Evolutionary conservation across 2,113 vertebrate genomes (phyloP).

Genomic region (Drymodes brunneopygia): DNA sequence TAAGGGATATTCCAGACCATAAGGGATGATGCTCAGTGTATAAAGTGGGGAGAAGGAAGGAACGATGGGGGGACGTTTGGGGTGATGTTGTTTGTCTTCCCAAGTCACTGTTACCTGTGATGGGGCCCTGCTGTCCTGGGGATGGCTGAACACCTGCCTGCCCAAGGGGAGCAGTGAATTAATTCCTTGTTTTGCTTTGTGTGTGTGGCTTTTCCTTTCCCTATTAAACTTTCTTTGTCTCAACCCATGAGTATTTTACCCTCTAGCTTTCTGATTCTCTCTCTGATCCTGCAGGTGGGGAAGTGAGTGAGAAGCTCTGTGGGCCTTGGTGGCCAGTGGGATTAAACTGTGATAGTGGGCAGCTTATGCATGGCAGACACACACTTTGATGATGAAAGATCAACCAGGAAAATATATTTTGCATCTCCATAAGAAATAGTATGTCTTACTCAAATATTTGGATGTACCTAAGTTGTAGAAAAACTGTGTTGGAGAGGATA

Average conservation of each 20-base stretch:
- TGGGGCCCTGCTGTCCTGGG: neutral
- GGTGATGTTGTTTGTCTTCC: neutral
- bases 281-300: neutral
- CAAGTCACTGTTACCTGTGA: neutral
- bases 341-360: neutral
- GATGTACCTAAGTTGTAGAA: neutral
- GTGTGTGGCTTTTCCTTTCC: rapidly evolving
- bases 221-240: neutral
- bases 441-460: neutral
- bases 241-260: neutral
- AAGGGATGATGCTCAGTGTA: neutral
- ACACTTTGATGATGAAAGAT: neutral
- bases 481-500: neutral
- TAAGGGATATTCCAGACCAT: neutral
- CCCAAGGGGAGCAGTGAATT: neutral
- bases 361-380: neutral
- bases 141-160: neutral
- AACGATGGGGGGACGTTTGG: neutral
- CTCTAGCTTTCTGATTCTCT: neutral
- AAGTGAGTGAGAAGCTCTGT: neutral
- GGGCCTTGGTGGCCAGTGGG: neutral
- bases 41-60: neutral
- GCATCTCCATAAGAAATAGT: neutral
- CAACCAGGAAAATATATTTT: neutral
- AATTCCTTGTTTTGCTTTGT: neutral